These are phyloP conservation scores for Homarus americanus DNA, from an alignment of 1,140 invertebrate species.

Conservation along the genomic window DNA sequence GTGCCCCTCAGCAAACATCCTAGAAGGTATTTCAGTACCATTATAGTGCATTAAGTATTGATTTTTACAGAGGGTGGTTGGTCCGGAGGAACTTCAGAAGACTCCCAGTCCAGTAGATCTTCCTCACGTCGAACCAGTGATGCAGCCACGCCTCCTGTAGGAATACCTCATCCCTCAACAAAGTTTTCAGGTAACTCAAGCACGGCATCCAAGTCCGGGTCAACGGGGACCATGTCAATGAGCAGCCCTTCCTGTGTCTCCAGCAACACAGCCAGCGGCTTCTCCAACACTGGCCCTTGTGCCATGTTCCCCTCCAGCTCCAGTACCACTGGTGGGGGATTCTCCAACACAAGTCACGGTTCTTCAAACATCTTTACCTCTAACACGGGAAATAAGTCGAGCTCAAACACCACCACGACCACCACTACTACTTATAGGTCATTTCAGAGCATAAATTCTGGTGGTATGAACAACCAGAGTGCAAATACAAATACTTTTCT, in stretches of 20 bases:
- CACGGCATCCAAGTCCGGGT: background rate
- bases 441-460: background rate
- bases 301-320: background rate
- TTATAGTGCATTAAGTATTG: background rate
- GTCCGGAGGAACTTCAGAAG: constrained; percentile 59
- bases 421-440: background rate
- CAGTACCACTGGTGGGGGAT: background rate
- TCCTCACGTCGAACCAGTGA: constrained; percentile 65
- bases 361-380: background rate
- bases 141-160: constrained; percentile 56
- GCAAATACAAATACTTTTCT: background rate
- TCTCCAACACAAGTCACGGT: background rate
- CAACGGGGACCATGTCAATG: background rate
- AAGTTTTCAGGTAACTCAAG: constrained; percentile 15
- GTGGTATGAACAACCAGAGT: background rate
- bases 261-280: constrained; percentile 5
- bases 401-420: background rate
- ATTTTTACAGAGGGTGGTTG: constrained; percentile 61
- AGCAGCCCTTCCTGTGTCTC: background rate
- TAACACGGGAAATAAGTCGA: background rate
- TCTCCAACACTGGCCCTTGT: background rate
- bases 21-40: no score
- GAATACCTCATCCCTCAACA: constrained; percentile 8
- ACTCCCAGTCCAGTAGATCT: constrained; percentile 65
- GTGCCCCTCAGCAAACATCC: no score